phyloP scores from a whole-genome alignment of 1,140 invertebrate species.

The Planococcus citri region DNA sequence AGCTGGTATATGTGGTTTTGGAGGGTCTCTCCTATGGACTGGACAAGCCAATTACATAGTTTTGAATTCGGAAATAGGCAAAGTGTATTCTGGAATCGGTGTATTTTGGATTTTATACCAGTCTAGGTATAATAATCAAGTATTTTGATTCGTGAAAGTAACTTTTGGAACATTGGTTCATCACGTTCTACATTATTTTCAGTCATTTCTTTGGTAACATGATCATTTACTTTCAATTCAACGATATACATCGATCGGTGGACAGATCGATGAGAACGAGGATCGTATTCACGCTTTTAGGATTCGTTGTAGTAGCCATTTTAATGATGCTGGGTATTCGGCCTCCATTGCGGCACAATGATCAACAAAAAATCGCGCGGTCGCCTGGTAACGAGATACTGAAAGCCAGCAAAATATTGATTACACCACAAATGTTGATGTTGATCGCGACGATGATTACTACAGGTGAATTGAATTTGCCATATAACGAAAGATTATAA shows the following conservation, averaged over 20 bases:
- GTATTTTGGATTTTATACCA: slow-evolving; percentile 93
- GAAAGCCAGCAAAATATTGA: background rate
- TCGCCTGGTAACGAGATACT: background rate
- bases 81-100: slow-evolving; percentile 83
- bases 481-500: too few species aligned
- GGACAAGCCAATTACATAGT: slow-evolving; percentile 90
- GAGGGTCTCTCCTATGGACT: slow-evolving; percentile 79
- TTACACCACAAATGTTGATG: background rate
- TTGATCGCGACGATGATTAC: background rate
- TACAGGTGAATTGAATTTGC: too few species aligned
- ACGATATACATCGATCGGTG: slow-evolving; percentile 49
- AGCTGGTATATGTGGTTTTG: slow-evolving; percentile 72
- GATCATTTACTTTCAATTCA: slow-evolving; percentile 83
- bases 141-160: too few species aligned
- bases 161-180: too few species aligned
- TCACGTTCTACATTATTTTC: slow-evolving; percentile 33
- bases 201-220: slow-evolving; percentile 86
- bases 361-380: background rate
- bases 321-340: background rate
- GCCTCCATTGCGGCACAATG: background rate
- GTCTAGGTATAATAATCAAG: slow-evolving; percentile 49
- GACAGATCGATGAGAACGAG: background rate
- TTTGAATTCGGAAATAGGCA: slow-evolving; percentile 69
- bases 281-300: background rate
- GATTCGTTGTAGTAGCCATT: background rate